Conservation (phyloP, 1,140 invertebrate genomes). For the Littorina saxatilis region DNA sequence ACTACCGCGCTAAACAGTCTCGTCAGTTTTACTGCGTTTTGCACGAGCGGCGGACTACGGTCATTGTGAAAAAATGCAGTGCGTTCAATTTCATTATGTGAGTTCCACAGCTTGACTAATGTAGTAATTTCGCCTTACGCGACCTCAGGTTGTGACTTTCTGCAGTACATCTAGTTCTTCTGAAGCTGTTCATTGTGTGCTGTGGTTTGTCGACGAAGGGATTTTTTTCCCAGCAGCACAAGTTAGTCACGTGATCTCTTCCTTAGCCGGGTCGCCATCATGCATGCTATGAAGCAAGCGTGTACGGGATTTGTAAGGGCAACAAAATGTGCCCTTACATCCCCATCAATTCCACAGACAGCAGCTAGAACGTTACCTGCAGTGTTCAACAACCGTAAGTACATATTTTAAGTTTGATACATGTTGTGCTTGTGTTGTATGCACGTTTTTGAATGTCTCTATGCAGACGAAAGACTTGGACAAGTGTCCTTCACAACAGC, state of each 20-base stretch:
- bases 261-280: slow-evolving; percentile 78
- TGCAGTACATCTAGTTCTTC: too few relatives aligned
- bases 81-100: too few relatives aligned
- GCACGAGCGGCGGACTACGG: too few relatives aligned
- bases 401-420: slow-evolving; percentile 23
- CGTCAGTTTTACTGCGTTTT: too few relatives aligned
- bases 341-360: slow-evolving; percentile 78
- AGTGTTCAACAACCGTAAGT: slow-evolving; percentile 80
- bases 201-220: too few relatives aligned
- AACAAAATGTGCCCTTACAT: slow-evolving; percentile 78
- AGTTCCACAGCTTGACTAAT: too few relatives aligned
- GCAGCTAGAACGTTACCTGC: slow-evolving; percentile 78
- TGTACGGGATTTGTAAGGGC: slow-evolving; percentile 80
- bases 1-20: too few relatives aligned
- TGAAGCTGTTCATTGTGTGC: too few relatives aligned
- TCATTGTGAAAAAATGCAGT: too few relatives aligned
- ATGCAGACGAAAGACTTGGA: too few relatives aligned
- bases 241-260: slow-evolving; percentile 60
- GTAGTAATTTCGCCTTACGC: too few relatives aligned
- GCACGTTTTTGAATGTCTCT: not conserved
- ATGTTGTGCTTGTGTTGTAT: not conserved
- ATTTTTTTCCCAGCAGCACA: slow-evolving; percentile 15
- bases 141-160: too few relatives aligned
- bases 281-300: slow-evolving; percentile 80
- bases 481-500: slow-evolving; percentile 21